Conservation (phyloP, 2,797 vertebrate genomes). For the Scarus forsteni region DNA sequence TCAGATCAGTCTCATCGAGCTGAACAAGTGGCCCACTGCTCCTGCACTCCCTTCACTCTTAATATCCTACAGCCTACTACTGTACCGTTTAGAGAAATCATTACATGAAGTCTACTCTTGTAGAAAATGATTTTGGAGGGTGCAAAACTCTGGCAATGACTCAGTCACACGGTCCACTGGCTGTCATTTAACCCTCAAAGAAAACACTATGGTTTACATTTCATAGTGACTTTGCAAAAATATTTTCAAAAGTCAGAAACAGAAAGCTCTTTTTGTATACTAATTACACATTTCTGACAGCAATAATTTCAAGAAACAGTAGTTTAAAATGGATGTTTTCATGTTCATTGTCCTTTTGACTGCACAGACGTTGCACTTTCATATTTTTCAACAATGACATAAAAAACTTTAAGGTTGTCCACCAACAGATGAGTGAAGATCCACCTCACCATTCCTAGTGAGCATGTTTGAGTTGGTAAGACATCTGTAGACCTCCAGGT, state of each 20-base stretch:
- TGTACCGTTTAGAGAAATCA: conserved; percentile 60
- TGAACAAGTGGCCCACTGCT: conserved; percentile 67
- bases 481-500: no score
- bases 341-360: no score
- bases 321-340: no score
- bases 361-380: no score
- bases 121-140: conserved; percentile 80
- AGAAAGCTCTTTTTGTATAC: neutral
- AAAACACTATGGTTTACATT: conserved; percentile 26
- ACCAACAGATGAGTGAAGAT: no score
- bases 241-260: conserved; percentile 1
- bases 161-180: conserved; percentile 54
- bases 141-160: conserved; percentile 70
- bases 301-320: no score
- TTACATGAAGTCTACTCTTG: conserved; percentile 77
- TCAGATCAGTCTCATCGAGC: conserved; percentile 79
- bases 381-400: no score
- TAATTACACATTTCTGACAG: no score
- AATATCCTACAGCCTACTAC: conserved; percentile 43
- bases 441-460: no score
- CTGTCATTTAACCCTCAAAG: conserved; percentile 51
- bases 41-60: conserved; percentile 47
- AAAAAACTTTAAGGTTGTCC: no score
- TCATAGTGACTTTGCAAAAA: conserved; percentile 28
- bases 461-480: no score